These are phyloP conservation scores for Heterotilapia buettikoferi DNA, from an alignment of 2,113 vertebrate genomes.

Conservation along the genomic window DNA sequence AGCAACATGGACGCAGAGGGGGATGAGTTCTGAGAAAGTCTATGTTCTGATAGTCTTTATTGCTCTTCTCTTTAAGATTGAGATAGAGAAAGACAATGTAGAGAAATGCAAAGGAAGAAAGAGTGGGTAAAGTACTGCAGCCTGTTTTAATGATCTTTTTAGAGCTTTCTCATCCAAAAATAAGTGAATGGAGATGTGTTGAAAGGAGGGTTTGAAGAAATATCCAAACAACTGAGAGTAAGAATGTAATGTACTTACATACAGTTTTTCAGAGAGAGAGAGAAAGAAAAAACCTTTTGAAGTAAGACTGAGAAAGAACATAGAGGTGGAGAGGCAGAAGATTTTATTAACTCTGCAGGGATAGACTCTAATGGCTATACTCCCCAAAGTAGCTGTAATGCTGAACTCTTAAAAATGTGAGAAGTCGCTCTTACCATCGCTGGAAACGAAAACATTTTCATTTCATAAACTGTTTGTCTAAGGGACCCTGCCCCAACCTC, in stretches of 20 bases:
- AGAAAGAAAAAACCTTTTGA: background rate
- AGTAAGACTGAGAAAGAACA: background rate
- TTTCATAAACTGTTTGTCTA: conserved; percentile 43
- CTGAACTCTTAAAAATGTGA: conserved; percentile 15
- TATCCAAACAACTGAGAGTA: background rate
- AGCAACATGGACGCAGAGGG: background rate
- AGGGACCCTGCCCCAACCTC: conserved; percentile 17
- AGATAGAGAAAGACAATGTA: background rate
- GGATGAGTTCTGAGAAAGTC: background rate
- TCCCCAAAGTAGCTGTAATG: conserved; percentile 18
- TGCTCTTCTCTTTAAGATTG: background rate
- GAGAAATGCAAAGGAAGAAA: background rate
- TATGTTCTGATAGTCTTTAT: background rate
- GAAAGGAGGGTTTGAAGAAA: background rate
- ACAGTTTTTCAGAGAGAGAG: background rate
- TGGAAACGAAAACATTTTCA: conserved; percentile 49
- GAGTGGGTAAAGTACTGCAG: background rate
- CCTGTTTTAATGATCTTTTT: background rate
- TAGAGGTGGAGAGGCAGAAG: background rate
- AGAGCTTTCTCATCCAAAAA: background rate
- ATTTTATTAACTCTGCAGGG: conserved; percentile 30
- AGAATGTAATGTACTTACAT: background rate
- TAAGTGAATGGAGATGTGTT: background rate
- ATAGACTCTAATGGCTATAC: background rate
- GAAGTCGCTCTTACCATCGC: conserved; percentile 3